Evolutionary conservation across 1,140 invertebrate species (phyloP), one percentile per base, ranked within the genome.

Genomic region (Scaptomyza montana): DNA sequence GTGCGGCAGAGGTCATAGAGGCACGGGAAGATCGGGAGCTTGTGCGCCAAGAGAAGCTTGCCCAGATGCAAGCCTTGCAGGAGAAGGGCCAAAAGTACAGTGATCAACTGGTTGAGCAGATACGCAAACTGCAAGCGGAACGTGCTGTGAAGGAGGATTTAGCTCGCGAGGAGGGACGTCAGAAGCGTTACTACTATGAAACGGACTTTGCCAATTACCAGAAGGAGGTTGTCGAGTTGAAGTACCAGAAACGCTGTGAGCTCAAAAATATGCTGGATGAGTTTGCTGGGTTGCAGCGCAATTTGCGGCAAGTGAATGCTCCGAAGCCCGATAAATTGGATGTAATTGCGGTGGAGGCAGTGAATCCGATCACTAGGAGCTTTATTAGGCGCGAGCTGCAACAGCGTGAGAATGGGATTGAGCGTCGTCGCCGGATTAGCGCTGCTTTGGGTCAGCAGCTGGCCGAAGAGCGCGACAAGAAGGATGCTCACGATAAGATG

Each of bases 291-390:
- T 28, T 78, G 55, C 43, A 74, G 36, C 56, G 50, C 5, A 36
- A 21, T 2, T 6, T 51, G 0, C 62, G 64, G 1, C 49, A 69
- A 5, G 47, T 33, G 8, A 46, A 50, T 30, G 39, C 46, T 0
- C 6, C 2, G 2, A n/a, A 39, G 4, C 43, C 19, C 28, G 41
- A 39, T 3, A 54, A 69, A 2, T 55, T 76, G 10, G 74, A 86
- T 10, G 64, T 66, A 0, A 70, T 84, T 5, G 43, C 86, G 0
- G 41, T 81, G 21, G 81, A 86, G n/a, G 53, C 81, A 2, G 4
- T 86, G 19, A 60, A 67, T 3, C 63, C 81, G 2, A 45, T 62
- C 0, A 86, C 81, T 0, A 46, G 39, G 19, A 41, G 36, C 9
- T 59, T 61, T 0, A 46, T 69, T 8, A 41, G 46, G 1, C 30